Percentiles rank a stretch among this genome's conserved stretches.
These are phyloP conservation scores for Rhinoraja longicauda DNA, from an alignment of 2,797 vertebrate genomes.

Conservation along the genomic window DNA sequence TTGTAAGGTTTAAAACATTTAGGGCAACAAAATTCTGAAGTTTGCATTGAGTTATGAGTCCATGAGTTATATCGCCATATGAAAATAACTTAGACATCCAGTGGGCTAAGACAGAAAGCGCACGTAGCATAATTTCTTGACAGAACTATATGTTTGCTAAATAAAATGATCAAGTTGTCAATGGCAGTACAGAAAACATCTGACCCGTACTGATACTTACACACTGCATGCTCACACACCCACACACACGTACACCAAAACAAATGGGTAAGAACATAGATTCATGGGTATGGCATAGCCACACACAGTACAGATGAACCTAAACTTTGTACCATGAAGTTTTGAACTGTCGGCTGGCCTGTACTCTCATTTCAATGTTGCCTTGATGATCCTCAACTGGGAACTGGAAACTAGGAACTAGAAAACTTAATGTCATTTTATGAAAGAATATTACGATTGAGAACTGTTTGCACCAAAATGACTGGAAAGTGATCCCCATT, in stretches of 20 bases:
- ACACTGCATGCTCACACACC: not conserved
- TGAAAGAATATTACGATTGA: not conserved
- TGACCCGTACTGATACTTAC: not conserved
- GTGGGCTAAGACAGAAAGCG: not conserved
- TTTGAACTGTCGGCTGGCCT: not conserved
- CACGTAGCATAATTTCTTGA: not conserved
- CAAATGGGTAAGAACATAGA: not conserved
- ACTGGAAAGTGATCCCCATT: not conserved
- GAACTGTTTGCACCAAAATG: not conserved
- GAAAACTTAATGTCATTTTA: not conserved
- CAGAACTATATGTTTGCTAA: not conserved
- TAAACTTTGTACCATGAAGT: too few species aligned
- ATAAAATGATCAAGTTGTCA: not conserved
- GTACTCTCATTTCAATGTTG: not conserved
- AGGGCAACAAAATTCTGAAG: not conserved
- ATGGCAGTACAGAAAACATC: not conserved
- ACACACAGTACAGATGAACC: not conserved
- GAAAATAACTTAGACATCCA: not conserved
- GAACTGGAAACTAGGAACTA: not conserved
- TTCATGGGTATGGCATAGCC: too few species aligned
- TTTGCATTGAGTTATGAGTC: not conserved
- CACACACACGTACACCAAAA: not conserved
- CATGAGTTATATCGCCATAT: not conserved
- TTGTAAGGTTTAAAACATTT: not conserved
- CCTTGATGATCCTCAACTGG: not conserved